Evolutionary conservation across 2,888 invertebrate genomes (phyloP), one percentile per base, ranked within the genome.

Genomic region (Phengaris alcon): DNA sequence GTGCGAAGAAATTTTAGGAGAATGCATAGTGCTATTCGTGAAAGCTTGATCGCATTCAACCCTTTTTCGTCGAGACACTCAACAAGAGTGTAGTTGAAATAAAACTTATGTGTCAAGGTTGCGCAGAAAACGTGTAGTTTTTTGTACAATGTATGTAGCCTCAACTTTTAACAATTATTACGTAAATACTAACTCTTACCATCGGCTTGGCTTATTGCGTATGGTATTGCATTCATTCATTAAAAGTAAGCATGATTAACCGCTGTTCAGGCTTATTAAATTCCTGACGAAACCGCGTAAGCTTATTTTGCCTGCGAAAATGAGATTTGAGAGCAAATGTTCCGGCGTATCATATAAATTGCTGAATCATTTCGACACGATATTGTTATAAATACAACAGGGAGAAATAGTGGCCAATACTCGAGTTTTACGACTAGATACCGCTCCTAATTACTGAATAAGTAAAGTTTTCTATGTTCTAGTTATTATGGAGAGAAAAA

Each of bases 271-370:
- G 83, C 86, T 81, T 85, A 84, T 84, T 82, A 85, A 87, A 87
- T 89, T 86, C 88, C 86, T 90, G 90, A 90, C 91, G 88, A 90
- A 90, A 90, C 88, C 87, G 86, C 84, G 82, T 83, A 84, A 90
- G 88, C 91, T 91, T 91, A 89, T 90, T 90, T 82, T 88, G 86
- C 82, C 86, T 86, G 90, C 89, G 86, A 85, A 90, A 91, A 90
- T 90, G 90, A 90, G 89, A 90, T 59, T 59, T 22, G 22, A 22
- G 15, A 22, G 59, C 22, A 89, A 90, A 87, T 88, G 87, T 87
- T 90, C 88, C 88, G 88, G 86, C 84, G 86, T 88, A 84, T 87
- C 86, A 85, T 87, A 85, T 87, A 86, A 87, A 87, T 78, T 76
- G 78, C 76, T 59, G 59, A 10, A 4, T 3, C 22, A 59, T 59